Evolutionary conservation across 2,888 invertebrate species (phyloP), one percentile per base, ranked within the genome.

Genomic region (Antitype chi): DNA sequence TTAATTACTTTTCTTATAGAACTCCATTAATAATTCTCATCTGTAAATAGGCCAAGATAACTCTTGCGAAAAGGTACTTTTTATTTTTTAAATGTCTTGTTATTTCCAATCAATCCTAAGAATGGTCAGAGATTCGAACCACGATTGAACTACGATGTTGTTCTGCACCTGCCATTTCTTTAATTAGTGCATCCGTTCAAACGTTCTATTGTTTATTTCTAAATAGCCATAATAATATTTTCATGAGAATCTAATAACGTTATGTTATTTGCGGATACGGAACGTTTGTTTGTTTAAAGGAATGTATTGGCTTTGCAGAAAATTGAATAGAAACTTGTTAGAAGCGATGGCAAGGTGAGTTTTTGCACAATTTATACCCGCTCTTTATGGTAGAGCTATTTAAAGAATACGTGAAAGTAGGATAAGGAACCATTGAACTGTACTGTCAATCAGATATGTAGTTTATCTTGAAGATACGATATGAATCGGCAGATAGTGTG

Each of bases 141-240:
- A 52, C 49, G 63, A 23, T 70, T 64, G 28, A 53, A 49, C 52
- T 75, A 62, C 49, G 8, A 70, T 38, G 25, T 66, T 67, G 38
- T 73, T 28, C 47, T 43, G 52, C 68, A 84, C 74, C 76, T 80
- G 74, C 15, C 28, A 63, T 77, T 78, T 76, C 72, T 60, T 72
- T 74, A 74, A 81, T 79, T 75, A 76, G 60, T 71, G 60, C 57
- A 79, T 79, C 85, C 81, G 84, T 76, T 67, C 62, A 76, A 77
- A 83, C 52, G 47, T 43, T 53, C 60, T 52, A 71, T 81, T 78
- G 76, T 78, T 84, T 82, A 62, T 80, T 76, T 78, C 13, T 73
- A 60, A 69, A 64, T 60, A 71, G n/a, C 62, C 47, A 52, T 66
- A 57, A 57, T 43, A 47, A 70, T 72, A 59, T 81, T 81, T 59